Conservation (phyloP, 2,888 invertebrate species). For the Phyllotreta striolata region DNA sequence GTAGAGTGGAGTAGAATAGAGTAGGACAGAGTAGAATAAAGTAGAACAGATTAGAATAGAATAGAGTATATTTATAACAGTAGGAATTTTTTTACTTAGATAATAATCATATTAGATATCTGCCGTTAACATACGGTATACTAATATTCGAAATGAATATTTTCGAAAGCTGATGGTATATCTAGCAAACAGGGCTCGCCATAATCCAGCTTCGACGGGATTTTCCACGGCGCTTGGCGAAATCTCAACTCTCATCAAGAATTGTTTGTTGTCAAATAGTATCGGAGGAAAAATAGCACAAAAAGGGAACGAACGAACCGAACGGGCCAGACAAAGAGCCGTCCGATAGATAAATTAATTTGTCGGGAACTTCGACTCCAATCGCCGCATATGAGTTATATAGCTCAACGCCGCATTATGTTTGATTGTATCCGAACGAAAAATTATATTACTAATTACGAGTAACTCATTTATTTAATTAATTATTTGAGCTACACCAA, state of each 20-base stretch:
- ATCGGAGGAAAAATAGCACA: slow-evolving; percentile 15
- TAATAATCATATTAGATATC: too few species aligned
- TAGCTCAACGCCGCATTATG: background rate
- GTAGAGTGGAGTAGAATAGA: too few species aligned
- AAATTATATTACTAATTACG: too few species aligned
- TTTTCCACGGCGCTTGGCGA: slow-evolving; percentile 24
- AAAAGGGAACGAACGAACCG: background rate
- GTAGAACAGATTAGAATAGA: too few species aligned
- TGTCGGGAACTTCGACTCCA: slow-evolving; percentile 12
- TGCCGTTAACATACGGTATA: too few species aligned
- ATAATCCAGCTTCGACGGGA: slow-evolving; percentile 27
- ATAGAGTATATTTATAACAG: too few species aligned
- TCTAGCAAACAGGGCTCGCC: slow-evolving; percentile 19
- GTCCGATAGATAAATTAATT: slow-evolving; percentile 24
- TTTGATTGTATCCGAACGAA: background rate
- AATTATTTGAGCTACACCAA: too few species aligned
- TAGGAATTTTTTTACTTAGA: too few species aligned
- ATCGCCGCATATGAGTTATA: background rate
- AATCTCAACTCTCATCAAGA: slow-evolving; percentile 26
- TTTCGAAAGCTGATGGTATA: too few species aligned
- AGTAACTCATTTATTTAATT: too few species aligned
- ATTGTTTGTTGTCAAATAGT: slow-evolving; percentile 29
- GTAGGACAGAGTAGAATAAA: too few species aligned
- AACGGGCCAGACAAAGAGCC: slow-evolving; percentile 13
- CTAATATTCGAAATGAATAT: too few species aligned